Percentiles rank a stretch among this genome's conserved stretches.
These are phyloP conservation scores for Vicugna pacos DNA, from an alignment of 2,113 vertebrate species.

Conservation along the genomic window DNA sequence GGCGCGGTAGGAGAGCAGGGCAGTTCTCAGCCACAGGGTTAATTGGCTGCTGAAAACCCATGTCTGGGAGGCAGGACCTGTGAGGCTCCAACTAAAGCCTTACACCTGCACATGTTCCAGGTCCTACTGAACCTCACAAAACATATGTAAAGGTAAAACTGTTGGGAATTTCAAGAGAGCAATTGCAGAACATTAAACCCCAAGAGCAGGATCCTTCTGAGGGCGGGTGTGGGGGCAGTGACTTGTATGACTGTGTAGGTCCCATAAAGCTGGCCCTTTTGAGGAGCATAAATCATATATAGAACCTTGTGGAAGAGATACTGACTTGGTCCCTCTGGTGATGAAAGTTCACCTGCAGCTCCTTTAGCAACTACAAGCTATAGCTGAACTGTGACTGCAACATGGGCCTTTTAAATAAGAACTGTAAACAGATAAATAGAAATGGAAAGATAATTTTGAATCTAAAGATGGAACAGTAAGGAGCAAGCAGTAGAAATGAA, in stretches of 20 bases:
- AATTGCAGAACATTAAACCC: not conserved
- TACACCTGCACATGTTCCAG: not conserved
- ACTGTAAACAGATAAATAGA: not conserved
- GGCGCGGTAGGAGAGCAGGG: not conserved
- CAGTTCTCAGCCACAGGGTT: not conserved
- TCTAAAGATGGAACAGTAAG: not conserved
- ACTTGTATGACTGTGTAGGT: too few species aligned
- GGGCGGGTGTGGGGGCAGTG: not conserved
- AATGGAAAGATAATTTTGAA: not conserved
- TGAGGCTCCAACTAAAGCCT: not conserved
- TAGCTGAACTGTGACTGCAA: not conserved
- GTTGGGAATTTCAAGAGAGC: not conserved
- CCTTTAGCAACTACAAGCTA: not conserved
- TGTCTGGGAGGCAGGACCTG: not conserved
- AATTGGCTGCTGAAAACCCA: not conserved
- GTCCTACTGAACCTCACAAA: not conserved
- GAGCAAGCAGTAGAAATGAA: too few species aligned
- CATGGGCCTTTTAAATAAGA: not conserved
- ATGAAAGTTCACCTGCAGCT: not conserved
- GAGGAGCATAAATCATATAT: too few species aligned
- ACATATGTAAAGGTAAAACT: not conserved
- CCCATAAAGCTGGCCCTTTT: not conserved
- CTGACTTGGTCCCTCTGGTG: not conserved
- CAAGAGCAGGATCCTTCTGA: not conserved
- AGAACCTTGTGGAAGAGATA: not conserved